Conservation (phyloP, 2,113 vertebrate species). For the Antigone vipio region DNA sequence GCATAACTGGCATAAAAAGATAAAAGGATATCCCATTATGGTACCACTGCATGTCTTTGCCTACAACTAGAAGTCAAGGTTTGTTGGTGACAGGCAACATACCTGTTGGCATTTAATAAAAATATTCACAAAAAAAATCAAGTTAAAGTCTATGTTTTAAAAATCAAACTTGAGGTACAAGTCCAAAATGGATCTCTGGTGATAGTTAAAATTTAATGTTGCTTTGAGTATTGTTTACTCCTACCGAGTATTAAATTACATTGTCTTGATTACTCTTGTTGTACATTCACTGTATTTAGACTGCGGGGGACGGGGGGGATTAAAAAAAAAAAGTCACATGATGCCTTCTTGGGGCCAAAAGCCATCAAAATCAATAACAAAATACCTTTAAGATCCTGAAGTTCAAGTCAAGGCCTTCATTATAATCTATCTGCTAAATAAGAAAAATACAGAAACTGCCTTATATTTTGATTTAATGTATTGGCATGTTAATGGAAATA, state of each 20-base stretch:
- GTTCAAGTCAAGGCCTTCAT: neutral
- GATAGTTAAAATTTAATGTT: neutral
- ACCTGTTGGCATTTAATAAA: neutral
- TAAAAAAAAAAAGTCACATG: no score
- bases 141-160: neutral
- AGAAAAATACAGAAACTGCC: neutral
- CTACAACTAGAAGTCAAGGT: neutral
- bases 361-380: neutral
- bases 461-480: constrained; percentile 47
- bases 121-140: neutral
- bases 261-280: neutral
- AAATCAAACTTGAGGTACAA: neutral
- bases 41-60: neutral
- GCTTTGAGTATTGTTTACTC: neutral
- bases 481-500: neutral
- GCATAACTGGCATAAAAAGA: constrained; percentile 13
- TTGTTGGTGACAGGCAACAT: neutral
- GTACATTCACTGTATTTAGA: neutral
- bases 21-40: neutral
- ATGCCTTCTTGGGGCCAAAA: neutral
- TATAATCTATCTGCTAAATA: neutral
- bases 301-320: neutral
- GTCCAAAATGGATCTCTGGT: neutral
- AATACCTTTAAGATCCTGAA: neutral
- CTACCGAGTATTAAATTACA: neutral